A percentile compares a stretch with the other conserved stretches of the same genome.
Evolutionary conservation across 2,113 vertebrate genomes (phyloP).

Genomic region (Corythaixoides concolor): DNA sequence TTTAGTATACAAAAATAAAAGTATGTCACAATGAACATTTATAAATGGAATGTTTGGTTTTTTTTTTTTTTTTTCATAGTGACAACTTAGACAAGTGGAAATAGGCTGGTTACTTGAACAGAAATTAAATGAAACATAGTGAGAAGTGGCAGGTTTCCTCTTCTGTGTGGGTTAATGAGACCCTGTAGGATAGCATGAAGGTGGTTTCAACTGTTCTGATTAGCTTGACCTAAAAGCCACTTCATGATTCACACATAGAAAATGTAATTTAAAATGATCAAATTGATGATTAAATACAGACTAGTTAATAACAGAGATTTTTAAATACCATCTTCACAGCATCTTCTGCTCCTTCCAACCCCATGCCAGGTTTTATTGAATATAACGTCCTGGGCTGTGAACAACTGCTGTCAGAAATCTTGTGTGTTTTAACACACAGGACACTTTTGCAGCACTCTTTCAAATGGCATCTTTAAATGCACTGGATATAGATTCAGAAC

Average conservation of each 20-base stretch:
- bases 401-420: not conserved
- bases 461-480: not conserved
- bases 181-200: constrained; percentile 27
- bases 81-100: constrained; percentile 1
- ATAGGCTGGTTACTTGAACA: constrained; percentile 27
- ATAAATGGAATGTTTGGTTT: not conserved
- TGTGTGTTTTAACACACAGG: not conserved
- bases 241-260: constrained; percentile 26
- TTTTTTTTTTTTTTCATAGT: not conserved
- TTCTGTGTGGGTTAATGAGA: constrained; percentile 49
- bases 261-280: constrained; percentile 30
- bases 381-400: constrained; percentile 4
- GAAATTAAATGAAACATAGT: constrained; percentile 41
- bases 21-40: not conserved
- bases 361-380: not conserved
- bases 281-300: constrained; percentile 27
- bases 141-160: constrained; percentile 21
- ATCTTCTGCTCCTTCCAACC: constrained; percentile 3
- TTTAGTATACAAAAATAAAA: not conserved
- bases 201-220: constrained; percentile 43
- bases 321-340: constrained; percentile 8
- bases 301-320: constrained; percentile 18
- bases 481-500: not conserved
- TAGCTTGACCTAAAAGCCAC: constrained; percentile 48
- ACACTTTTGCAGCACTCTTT: not conserved